Conservation (phyloP, 2,888 invertebrate genomes). For the Celastrina argiolus region DNA sequence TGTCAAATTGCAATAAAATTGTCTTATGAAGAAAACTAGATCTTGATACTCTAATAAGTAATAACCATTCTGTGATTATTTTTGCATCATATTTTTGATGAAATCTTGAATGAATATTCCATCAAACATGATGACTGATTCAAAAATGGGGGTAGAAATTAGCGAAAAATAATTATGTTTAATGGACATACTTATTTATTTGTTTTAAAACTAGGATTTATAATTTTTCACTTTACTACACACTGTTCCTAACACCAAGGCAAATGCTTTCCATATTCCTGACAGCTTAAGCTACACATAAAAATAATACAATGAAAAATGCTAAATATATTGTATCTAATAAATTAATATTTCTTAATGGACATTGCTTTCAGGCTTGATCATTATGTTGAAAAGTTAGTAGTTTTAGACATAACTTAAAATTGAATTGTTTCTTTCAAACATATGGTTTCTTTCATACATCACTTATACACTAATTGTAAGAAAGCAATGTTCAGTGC, state of each 20-base stretch:
- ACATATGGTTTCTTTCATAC: background rate
- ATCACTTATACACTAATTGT: background rate
- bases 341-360: conserved; percentile 1
- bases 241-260: background rate
- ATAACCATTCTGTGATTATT: too few species aligned
- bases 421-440: too few species aligned
- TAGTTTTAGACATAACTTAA: too few species aligned
- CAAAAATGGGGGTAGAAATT: background rate
- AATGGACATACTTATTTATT: too few species aligned
- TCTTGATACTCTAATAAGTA: too few species aligned
- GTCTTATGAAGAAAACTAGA: too few species aligned
- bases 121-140: too few species aligned
- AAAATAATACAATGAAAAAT: background rate
- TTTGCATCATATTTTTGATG: too few species aligned
- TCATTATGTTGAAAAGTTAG: too few species aligned
- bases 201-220: background rate
- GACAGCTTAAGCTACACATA: conserved; percentile 13
- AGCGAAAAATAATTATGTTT: too few species aligned
- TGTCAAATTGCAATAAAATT: too few species aligned
- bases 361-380: conserved; percentile 8
- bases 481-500: conserved; percentile 16
- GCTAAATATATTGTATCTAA: background rate
- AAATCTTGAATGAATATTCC: too few species aligned
- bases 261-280: background rate
- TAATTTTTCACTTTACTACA: background rate